phyloP scores from a whole-genome alignment of 2,888 invertebrate species.

The Nomada lathburiana region DNA sequence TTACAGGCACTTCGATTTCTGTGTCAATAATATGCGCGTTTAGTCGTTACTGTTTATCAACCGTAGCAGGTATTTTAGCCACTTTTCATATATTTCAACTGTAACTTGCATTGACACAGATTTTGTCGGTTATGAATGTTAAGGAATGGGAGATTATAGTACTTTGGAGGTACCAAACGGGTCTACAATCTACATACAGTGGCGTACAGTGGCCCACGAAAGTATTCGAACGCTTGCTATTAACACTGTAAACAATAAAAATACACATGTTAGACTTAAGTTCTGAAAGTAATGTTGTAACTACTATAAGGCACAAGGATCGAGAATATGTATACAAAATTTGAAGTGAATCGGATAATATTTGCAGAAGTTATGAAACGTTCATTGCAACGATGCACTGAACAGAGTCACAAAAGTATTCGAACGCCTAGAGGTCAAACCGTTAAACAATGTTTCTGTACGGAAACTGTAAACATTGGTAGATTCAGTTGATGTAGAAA shows the following conservation, averaged over 20 bases:
- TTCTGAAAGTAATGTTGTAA: background rate
- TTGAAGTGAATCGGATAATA: background rate
- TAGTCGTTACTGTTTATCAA: background rate
- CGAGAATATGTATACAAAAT: background rate
- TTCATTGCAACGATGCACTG: background rate
- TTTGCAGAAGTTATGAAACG: background rate
- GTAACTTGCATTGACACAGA: too few species aligned
- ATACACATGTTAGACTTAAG: background rate
- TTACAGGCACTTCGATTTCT: constrained; percentile 5
- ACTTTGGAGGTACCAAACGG: too few species aligned
- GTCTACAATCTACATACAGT: too few species aligned
- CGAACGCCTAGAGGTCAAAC: background rate
- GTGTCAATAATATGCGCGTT: too few species aligned
- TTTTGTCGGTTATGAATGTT: too few species aligned
- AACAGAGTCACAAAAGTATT: background rate
- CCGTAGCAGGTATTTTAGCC: too few species aligned
- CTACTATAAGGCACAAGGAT: background rate
- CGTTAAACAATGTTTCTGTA: too few species aligned
- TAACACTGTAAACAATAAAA: background rate
- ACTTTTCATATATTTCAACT: too few species aligned
- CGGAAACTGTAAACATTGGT: too few species aligned
- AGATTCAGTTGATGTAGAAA: too few species aligned
- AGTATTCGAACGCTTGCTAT: background rate
- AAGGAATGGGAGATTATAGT: too few species aligned
- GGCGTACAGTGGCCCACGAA: background rate